phyloP scores from a whole-genome alignment of 2,888 invertebrate species.

The Leucoma salicis region DNA sequence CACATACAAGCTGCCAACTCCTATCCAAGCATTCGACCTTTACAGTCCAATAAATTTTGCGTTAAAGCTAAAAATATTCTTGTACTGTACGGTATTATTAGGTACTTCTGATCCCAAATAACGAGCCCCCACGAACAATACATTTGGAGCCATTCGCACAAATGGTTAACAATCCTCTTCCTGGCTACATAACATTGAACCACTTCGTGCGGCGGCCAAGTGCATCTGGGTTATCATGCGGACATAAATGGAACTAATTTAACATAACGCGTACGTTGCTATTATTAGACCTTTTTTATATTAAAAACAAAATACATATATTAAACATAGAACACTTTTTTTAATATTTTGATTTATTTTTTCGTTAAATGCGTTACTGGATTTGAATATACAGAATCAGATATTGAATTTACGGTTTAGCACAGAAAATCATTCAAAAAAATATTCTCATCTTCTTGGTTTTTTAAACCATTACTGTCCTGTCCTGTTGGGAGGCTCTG shows the following conservation, averaged over 20 bases:
- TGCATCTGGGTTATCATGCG: slow-evolving; percentile 70
- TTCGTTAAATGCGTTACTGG: too few species aligned
- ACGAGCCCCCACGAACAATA: slow-evolving; percentile 27
- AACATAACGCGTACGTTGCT: neutral
- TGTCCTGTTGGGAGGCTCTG: too few species aligned
- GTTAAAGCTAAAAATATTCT: slow-evolving; percentile 24
- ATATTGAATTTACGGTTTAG: too few species aligned
- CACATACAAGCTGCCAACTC: neutral
- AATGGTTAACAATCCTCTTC: slow-evolving; percentile 69
- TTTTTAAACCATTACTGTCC: too few species aligned
- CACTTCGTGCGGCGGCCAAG: slow-evolving; percentile 73
- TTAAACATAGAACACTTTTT: too few species aligned
- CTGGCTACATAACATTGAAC: slow-evolving; percentile 76
- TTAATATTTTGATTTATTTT: too few species aligned
- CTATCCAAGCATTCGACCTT: neutral
- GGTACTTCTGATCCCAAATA: slow-evolving; percentile 25
- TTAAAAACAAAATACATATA: neutral
- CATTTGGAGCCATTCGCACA: slow-evolving; percentile 59
- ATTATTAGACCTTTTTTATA: neutral
- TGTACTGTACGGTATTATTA: slow-evolving; percentile 20
- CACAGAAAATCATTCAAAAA: too few species aligned
- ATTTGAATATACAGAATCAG: too few species aligned
- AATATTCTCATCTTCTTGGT: too few species aligned
- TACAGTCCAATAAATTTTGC: neutral
- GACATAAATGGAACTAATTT: slow-evolving; percentile 64